Base-by-base conservation (phyloP, 2,797 vertebrate genomes). In the Xiphorhynchus erythropygius region DNA sequence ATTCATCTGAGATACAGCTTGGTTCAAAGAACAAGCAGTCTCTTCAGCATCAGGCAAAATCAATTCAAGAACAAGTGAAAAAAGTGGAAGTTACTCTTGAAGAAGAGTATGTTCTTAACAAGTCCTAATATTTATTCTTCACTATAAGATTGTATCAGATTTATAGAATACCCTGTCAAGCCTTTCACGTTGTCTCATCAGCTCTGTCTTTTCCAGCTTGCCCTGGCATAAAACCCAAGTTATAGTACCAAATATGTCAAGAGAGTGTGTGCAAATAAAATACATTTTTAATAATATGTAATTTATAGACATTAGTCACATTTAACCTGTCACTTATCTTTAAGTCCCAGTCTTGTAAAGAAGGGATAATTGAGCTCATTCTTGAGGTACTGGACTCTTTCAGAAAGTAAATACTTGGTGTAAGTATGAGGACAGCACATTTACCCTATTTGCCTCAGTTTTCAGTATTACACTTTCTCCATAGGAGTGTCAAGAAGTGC, bases 1-100 rank as follows among this genome's bases (percentile, higher is more conserved):
- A 99, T 97, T 98, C 99, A 33, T 97, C 98, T 64, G 99, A 99
- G 92, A 99, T 99, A 97, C 98, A 99, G 28, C 98, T 99, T 19
- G 98, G 99, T 46, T 98, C 98, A 62, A 98, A 98, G 96, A 99
- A 98, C 94, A 99, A 98, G 88, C 98, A 97, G 59, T 96, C 97
- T 50, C 99, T 99, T 77, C 97, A 97, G 27, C 98, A 98, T 64
- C 98, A 99, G 97, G 98, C 98, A 73, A 98, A 96, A 74, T 98
- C 98, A 27, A 98, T 99, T 94, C 98, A 98, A 92, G 98, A 99
- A 74, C 98, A 99, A 96, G 98, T 99, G 96, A 98, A 98, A 96
- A 98, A 98, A 97, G 97, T 99, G 33, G 98, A 99, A 97, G 93
- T 98, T 56, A 98, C 98, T 12, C 98, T 99, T 84, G 98, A 98